These are phyloP conservation scores for Eremobia ochroleuca DNA, from an alignment of 2,888 invertebrate species.

Conservation along the genomic window DNA sequence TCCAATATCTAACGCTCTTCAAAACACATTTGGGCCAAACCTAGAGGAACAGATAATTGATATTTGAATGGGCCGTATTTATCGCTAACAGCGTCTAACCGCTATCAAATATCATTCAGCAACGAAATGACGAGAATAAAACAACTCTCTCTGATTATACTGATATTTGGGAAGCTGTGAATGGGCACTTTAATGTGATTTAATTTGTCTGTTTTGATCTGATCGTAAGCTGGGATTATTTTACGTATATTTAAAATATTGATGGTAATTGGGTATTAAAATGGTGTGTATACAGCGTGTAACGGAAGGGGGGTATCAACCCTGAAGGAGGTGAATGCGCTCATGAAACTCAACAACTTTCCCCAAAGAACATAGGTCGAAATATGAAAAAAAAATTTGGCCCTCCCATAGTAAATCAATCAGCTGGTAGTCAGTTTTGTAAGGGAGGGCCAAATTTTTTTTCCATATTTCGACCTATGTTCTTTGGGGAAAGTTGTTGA, in stretches of 20 bases:
- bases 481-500: too few species aligned
- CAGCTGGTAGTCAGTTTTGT: too few species aligned
- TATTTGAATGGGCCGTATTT: constrained; percentile 76
- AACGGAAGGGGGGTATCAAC: too few species aligned
- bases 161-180: constrained; percentile 51
- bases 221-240: constrained; percentile 30
- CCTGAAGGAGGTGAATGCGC: too few species aligned
- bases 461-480: too few species aligned
- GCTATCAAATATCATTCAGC: constrained; percentile 84
- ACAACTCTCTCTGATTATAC: constrained; percentile 41
- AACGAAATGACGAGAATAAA: constrained; percentile 52
- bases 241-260: background rate
- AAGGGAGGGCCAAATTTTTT: too few species aligned
- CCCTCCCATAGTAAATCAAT: too few species aligned
- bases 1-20: background rate
- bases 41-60: constrained; percentile 74
- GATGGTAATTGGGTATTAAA: constrained; percentile 22
- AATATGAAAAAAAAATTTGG: too few species aligned
- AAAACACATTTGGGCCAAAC: constrained; percentile 28
- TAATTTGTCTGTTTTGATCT: constrained; percentile 43
- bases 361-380: too few species aligned
- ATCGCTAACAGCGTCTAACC: constrained; percentile 76
- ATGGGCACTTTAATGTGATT: constrained; percentile 37
- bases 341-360: too few species aligned
- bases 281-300: too few species aligned